Evolutionary conservation across 2,113 vertebrate genomes (phyloP).

Genomic region (Aleadryas rufinucha): DNA sequence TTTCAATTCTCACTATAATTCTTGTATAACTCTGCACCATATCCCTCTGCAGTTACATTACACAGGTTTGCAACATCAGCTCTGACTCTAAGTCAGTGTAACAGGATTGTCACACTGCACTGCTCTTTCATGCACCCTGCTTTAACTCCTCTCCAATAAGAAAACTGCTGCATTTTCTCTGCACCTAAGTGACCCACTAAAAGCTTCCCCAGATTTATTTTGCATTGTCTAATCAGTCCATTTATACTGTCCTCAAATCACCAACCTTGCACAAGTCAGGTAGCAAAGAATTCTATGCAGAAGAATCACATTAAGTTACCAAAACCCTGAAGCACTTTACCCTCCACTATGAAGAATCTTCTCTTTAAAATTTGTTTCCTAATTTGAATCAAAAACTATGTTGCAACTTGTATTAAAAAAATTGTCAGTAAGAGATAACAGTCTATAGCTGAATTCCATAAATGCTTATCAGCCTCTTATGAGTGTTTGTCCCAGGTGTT

Average conservation of each 20-base stretch:
- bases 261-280: not conserved
- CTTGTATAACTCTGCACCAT: not conserved
- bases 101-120: slow-evolving; percentile 16
- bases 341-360: not conserved
- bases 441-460: not conserved
- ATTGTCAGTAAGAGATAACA: not conserved
- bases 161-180: not conserved
- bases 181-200: not conserved
- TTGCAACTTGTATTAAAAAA: not conserved
- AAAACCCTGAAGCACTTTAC: not conserved
- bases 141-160: not conserved
- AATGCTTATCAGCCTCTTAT: not conserved
- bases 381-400: not conserved
- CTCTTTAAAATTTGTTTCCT: not conserved
- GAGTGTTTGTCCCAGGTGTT: not conserved
- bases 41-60: not conserved
- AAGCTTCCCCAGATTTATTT: not conserved
- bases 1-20: not conserved
- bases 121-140: not conserved
- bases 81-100: not conserved
- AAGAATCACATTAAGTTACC: not conserved
- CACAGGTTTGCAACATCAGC: slow-evolving; percentile 32
- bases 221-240: not conserved
- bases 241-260: not conserved
- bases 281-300: not conserved